Conservation (phyloP, 37 sponge, comb jelly and placozoan genomes). For the Dysidea cf. avara region DNA sequence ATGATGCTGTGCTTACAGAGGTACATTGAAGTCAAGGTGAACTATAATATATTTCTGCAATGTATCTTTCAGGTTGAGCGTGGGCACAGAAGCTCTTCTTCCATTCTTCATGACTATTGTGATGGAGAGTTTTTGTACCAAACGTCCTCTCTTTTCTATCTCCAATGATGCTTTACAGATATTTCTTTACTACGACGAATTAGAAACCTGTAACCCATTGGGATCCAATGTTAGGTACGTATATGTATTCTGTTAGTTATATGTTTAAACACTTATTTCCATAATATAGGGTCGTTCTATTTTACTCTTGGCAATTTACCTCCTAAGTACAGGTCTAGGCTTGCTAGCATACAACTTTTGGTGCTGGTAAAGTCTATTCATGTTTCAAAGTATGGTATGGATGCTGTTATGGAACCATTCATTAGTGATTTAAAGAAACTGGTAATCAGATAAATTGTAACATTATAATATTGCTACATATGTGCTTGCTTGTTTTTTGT, state of each 20-base stretch:
- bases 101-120: no score
- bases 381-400: conserved; percentile 22
- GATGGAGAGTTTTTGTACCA: no score
- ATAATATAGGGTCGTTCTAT: conserved; percentile 28
- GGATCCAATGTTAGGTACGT: conserved; percentile 22
- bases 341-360: conserved; percentile 26
- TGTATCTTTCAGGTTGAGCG: no score
- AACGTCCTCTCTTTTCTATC: no score
- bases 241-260: no score
- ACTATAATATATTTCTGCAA: no score
- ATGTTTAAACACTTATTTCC: not conserved
- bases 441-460: conserved; percentile 7
- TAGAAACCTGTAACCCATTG: conserved; percentile 39
- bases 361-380: not conserved
- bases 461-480: no score
- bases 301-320: conserved; percentile 39
- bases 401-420: conserved; percentile 32
- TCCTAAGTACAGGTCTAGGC: conserved; percentile 32
- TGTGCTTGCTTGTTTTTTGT: not conserved
- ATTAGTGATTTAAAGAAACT: conserved; percentile 42
- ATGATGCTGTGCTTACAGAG: conserved; percentile 22
- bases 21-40: not conserved
- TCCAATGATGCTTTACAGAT: conserved; percentile 31
- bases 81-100: no score
- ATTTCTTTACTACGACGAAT: conserved; percentile 31